Conservation (phyloP, 2,797 vertebrate genomes). For the Gila robusta region DNA sequence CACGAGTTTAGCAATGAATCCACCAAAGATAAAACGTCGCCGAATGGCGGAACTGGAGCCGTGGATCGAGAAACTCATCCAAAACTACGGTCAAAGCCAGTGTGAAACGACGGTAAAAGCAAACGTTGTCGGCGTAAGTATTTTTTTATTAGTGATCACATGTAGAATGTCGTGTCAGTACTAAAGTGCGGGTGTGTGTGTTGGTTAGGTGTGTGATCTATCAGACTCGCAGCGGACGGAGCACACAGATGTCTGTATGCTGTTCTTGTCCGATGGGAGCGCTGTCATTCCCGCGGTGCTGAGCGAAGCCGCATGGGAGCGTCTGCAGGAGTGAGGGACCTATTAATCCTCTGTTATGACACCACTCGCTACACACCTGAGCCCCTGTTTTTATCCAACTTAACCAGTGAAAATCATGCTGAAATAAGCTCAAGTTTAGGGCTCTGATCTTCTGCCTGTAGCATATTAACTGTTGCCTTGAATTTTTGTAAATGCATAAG, state of each 20-base stretch:
- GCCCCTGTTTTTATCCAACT: slow-evolving; percentile 42
- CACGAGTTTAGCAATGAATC: neutral
- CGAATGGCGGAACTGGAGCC: slow-evolving; percentile 38
- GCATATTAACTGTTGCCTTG: neutral
- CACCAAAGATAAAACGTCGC: slow-evolving; percentile 39
- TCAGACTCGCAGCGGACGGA: slow-evolving; percentile 47
- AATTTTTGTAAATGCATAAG: neutral
- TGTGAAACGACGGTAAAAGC: slow-evolving; percentile 20
- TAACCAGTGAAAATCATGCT: slow-evolving; percentile 12
- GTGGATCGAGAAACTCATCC: slow-evolving; percentile 57
- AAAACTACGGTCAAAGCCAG: slow-evolving; percentile 24
- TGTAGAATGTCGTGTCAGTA: no score
- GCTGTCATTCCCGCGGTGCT: slow-evolving; percentile 57
- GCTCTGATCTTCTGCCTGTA: neutral
- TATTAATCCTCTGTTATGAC: slow-evolving; percentile 62
- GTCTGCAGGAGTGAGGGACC: slow-evolving; percentile 61
- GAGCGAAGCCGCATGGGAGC: slow-evolving; percentile 55
- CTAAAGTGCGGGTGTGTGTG: neutral
- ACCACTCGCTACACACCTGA: slow-evolving; percentile 58
- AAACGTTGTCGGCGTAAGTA: slow-evolving; percentile 53
- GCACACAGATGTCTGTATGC: slow-evolving; percentile 51
- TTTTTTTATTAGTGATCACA: neutral
- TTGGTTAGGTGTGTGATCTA: slow-evolving; percentile 49
- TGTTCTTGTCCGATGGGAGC: slow-evolving; percentile 58
- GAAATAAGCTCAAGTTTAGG: neutral